phyloP scores from a whole-genome alignment of 2,888 invertebrate genomes.

The Adelognathus sp. region DNA sequence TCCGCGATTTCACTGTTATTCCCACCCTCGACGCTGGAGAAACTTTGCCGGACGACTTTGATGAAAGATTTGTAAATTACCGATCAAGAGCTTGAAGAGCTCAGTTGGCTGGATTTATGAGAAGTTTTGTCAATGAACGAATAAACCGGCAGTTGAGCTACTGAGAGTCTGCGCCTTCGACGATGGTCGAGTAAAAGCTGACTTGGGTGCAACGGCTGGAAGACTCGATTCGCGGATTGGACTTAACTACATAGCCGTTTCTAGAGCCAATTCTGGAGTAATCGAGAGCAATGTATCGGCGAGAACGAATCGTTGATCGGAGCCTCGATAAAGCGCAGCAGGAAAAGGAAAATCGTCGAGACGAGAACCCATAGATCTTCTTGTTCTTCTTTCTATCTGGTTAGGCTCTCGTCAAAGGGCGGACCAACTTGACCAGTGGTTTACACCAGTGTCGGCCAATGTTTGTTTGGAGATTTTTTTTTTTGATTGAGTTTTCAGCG shows the following conservation, averaged over 20 bases:
- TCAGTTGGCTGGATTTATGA: neutral
- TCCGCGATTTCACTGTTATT: neutral
- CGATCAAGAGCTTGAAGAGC: neutral
- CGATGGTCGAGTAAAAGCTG: too few relatives aligned
- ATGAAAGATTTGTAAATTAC: neutral
- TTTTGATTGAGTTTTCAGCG: too few relatives aligned
- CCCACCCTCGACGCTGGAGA: neutral
- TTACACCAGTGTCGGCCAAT: too few relatives aligned
- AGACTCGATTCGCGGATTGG: neutral
- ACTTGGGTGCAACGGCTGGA: neutral
- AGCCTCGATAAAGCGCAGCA: slow-evolving; percentile 32
- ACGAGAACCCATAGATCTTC: too few relatives aligned
- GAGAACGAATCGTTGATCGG: slow-evolving; percentile 32
- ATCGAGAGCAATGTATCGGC: slow-evolving; percentile 9
- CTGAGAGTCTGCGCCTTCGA: neutral
- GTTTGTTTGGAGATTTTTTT: too few relatives aligned
- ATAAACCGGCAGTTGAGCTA: neutral
- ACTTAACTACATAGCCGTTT: neutral
- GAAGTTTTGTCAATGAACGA: neutral
- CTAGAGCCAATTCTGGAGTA: neutral
- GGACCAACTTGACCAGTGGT: too few relatives aligned
- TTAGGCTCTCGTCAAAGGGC: too few relatives aligned
- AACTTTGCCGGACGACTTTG: neutral
- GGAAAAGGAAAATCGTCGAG: slow-evolving; percentile 43
- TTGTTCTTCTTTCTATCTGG: too few relatives aligned